These are phyloP conservation scores for Nymphalis polychloros DNA, from an alignment of 2,888 invertebrate genomes.

Conservation along the genomic window DNA sequence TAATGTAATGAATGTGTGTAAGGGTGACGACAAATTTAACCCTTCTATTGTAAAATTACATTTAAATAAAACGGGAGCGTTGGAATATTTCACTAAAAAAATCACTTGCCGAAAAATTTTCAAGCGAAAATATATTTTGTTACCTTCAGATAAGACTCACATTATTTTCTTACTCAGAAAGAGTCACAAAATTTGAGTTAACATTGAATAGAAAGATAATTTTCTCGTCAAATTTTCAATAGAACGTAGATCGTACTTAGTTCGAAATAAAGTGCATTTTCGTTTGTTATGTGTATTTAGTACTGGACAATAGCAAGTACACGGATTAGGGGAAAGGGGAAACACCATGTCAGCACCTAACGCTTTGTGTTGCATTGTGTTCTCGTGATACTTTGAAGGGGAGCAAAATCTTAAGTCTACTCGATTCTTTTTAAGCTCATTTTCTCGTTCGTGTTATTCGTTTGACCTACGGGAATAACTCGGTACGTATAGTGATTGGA, in stretches of 20 bases:
- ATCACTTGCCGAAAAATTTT: constrained; percentile 47
- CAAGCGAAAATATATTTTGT: constrained; percentile 45
- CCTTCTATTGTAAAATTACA: constrained; percentile 64
- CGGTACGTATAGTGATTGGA: constrained; percentile 49
- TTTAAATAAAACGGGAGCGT: constrained; percentile 65
- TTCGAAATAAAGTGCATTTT: constrained; percentile 47
- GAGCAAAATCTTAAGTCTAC: constrained; percentile 45
- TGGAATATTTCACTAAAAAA: constrained; percentile 55
- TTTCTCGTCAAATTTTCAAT: constrained; percentile 41
- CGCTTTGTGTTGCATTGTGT: constrained; percentile 52
- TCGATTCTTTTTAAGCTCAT: constrained; percentile 47
- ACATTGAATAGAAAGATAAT: constrained; percentile 64
- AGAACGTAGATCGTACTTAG: constrained; percentile 44
- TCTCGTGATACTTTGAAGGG: constrained; percentile 41
- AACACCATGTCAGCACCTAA: constrained; percentile 57
- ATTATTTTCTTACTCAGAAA: constrained; percentile 43
- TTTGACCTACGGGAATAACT: constrained; percentile 44
- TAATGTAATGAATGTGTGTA: constrained; percentile 25
- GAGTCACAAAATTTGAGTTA: constrained; percentile 50
- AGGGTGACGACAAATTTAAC: constrained; percentile 55
- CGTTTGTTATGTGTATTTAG: constrained; percentile 36
- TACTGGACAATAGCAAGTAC: constrained; percentile 56
- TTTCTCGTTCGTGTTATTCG: constrained; percentile 37
- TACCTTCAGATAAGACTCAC: constrained; percentile 37
- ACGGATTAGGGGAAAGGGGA: constrained; percentile 58